A percentile compares a stretch with the other conserved stretches of the same genome.
Conservation (phyloP, 2,888 invertebrate species). For the Salpingus planirostris region DNA sequence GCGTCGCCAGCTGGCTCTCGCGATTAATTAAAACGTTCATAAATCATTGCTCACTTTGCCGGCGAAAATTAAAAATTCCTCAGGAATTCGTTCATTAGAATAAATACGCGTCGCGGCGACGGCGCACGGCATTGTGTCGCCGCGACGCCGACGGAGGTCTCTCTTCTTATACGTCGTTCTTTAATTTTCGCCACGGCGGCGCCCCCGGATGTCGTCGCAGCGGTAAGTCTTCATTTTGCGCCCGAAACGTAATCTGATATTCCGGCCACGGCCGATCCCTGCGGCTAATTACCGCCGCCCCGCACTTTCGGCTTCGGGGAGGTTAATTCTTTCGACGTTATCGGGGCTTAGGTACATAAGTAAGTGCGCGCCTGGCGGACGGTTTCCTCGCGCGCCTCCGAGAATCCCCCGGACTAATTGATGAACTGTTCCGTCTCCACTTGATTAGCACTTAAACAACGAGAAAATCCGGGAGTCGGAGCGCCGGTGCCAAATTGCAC, state of each 20-base stretch:
- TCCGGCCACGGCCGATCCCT: constrained; percentile 22
- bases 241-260: constrained; percentile 22
- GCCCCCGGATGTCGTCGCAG: constrained; percentile 1
- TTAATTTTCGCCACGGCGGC: constrained; percentile 1
- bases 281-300: constrained; percentile 10
- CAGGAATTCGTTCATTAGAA: constrained; percentile 11
- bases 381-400: not conserved
- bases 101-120: constrained; percentile 5
- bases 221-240: constrained; percentile 6
- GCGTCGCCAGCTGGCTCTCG: constrained; percentile 17
- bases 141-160: too few species aligned
- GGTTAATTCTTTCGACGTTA: constrained; percentile 10
- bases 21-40: constrained; percentile 33
- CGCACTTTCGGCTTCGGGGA: constrained; percentile 2
- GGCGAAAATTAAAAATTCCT: constrained; percentile 34
- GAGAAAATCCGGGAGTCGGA: constrained; percentile 1
- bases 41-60: constrained; percentile 30
- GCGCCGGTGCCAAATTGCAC: too few species aligned
- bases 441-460: constrained; percentile 28
- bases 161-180: not conserved
- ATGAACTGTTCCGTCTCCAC: constrained; percentile 25
- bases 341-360: constrained; percentile 5
- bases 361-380: too few species aligned
- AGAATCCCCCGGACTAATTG: constrained; percentile 28
- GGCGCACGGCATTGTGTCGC: too few species aligned